These are phyloP conservation scores for Rynchops niger DNA, from an alignment of 2,113 vertebrate species.

Conservation along the genomic window DNA sequence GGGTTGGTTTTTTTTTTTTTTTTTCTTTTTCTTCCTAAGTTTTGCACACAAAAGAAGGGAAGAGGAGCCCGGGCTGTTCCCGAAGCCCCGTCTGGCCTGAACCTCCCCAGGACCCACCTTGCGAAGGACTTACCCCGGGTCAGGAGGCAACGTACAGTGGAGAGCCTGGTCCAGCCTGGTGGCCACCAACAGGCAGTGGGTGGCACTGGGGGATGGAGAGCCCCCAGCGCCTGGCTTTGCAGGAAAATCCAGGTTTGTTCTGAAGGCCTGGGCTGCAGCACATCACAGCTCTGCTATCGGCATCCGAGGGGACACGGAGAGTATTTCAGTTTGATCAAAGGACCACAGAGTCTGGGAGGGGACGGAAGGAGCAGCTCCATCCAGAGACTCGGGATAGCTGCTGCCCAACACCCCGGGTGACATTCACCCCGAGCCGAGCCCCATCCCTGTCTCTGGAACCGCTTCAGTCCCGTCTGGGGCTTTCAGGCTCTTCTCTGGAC, in stretches of 20 bases:
- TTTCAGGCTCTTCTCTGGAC: not conserved
- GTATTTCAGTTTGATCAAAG: not conserved
- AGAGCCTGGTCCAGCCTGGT: not conserved
- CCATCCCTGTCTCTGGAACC: not conserved
- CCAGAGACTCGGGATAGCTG: not conserved
- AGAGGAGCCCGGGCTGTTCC: not conserved
- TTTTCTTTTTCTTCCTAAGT: not conserved
- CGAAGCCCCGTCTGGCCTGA: fast-evolving
- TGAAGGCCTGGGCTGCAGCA: not conserved
- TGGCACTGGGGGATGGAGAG: not conserved
- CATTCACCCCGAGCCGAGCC: fast-evolving
- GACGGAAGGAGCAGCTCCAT: not conserved
- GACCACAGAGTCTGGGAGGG: not conserved
- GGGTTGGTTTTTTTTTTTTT: not conserved
- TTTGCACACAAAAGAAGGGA: not conserved
- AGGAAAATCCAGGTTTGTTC: not conserved
- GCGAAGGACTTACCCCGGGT: fast-evolving
- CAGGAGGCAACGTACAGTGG: not conserved
- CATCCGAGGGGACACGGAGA: not conserved
- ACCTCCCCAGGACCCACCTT: not conserved
- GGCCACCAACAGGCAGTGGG: fast-evolving
- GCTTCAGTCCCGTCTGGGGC: not conserved
- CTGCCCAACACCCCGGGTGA: not conserved
- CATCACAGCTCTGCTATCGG: fast-evolving
- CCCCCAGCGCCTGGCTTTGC: not conserved